Base-by-base conservation (phyloP, 1,140 invertebrate genomes). In the Sweltsa coloradensis region DNA sequence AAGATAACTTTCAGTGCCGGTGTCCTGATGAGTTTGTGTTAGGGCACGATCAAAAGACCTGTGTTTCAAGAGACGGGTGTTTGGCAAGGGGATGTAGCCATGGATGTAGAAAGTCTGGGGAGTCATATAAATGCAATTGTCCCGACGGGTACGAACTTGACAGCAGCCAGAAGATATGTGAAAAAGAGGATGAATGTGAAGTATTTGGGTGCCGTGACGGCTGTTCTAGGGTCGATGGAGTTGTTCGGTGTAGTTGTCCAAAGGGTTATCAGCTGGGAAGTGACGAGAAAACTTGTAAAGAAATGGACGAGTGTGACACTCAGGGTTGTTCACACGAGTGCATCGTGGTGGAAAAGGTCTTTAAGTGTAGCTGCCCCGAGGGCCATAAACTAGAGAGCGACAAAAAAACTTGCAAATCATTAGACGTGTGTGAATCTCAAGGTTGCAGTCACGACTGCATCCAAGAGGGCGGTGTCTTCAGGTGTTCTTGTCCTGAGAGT, bases 101-200 rank as follows among this genome's bases (percentile, higher is more conserved):
- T n/a, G n/a, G n/a, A n/a, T n/a, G n/a, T n/a, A n/a, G n/a, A n/a
- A n/a, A n/a, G n/a, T n/a, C n/a, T n/a, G n/a, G n/a, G n/a, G n/a
- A n/a, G n/a, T n/a, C n/a, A n/a, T n/a, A n/a, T n/a, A n/a, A n/a
- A n/a, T n/a, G n/a, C n/a, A n/a, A n/a, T n/a, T n/a, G n/a, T n/a
- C n/a, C n/a, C n/a, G n/a, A n/a, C n/a, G n/a, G n/a, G n/a, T 74
- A 67, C 59, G 52, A 60, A 14, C 57, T 77, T 4, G 53, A 60
- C 5, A 58, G 59, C 1, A 68, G 70, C 51, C 60, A 62, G 51
- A 60, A 55, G 43, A 59, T 52, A 5, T 62, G 62, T 50, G 34
- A 47, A 72, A 64, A 74, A 58, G 54, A 76, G 3, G 65, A 79
- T 51, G 76, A 79, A 56, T 79, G 76, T 55, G n/a, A n/a, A n/a